Conservation (phyloP, 2,113 vertebrate genomes). For the Uropsilus gracilis region DNA sequence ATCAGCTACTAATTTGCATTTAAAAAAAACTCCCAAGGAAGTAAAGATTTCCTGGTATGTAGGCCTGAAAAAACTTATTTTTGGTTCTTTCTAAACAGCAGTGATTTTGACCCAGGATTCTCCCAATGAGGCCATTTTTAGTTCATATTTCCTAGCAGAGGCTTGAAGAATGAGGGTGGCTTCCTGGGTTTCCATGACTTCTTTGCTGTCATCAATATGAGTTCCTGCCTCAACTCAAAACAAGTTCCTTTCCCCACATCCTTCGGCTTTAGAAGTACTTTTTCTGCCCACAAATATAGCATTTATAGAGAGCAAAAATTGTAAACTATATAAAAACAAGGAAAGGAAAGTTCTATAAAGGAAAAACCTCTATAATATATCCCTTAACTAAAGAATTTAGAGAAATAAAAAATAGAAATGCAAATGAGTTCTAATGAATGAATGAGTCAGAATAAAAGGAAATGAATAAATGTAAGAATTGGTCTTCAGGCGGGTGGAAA, state of each 20-base stretch:
- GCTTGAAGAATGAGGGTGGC: neutral
- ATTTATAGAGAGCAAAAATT: neutral
- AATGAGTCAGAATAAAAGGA: neutral
- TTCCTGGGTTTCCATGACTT: neutral
- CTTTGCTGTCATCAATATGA: neutral
- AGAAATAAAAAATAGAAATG: neutral
- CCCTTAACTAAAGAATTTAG: neutral
- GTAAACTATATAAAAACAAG: neutral
- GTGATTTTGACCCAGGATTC: neutral
- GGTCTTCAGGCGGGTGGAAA: neutral
- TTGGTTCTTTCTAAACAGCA: neutral
- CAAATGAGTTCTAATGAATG: too few relatives aligned
- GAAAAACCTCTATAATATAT: neutral
- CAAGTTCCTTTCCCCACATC: neutral
- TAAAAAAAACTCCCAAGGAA: neutral
- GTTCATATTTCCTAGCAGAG: neutral
- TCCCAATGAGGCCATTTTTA: neutral
- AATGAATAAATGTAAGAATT: neutral
- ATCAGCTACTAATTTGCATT: slow-evolving; percentile 16
- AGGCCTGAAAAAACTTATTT: neutral
- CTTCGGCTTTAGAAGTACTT: neutral
- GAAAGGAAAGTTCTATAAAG: neutral
- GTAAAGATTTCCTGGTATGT: neutral
- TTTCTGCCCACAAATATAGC: neutral
- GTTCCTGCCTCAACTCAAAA: neutral